Base-by-base conservation (phyloP, 2,797 vertebrate genomes). In the Hapalemur alaotrensis region DNA sequence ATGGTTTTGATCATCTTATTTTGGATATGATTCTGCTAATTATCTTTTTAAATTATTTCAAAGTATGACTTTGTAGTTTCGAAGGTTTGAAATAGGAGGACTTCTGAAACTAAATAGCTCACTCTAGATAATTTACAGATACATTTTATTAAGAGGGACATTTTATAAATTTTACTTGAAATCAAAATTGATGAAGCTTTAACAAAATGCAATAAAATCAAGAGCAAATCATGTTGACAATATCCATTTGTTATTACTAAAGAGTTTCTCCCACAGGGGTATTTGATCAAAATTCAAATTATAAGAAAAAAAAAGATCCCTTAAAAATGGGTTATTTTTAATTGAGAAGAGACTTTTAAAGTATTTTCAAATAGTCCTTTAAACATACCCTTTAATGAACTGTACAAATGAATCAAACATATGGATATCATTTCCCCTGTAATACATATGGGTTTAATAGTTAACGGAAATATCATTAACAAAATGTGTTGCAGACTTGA, bases 401-500 rank as follows among this genome's bases (percentile, higher is more conserved):
- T 95, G 35, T 57, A 11, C 25, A 92, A 96, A 84, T 35, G 84
- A 95, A 76, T 93, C 94, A 85, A 95, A 96, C 96, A 97, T 89
- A 94, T 84, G 97, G 92, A 88, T 79, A 92, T 78, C 52, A 94
- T 97, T 97, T 97, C 52, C 87, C 41, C 54, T 92, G 30, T 32
- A 67, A 91, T 81, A 76, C 35, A 59, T 57, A 86, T 78, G 95
- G 69, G 35, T 46, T 88, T 93, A 81, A 96, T 75, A 92, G 61
- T 83, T 95, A 92, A 78, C 94, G 93, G 87, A 96, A 96, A 84
- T 93, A 85, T 91, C 82, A 96, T 94, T 82, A 95, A 32, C 35
- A 70, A 96, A 98, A 96, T 97, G 86, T 94, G 91, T 72, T 96
- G 84, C 93, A 94, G 95, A 61, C 57, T 92, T 92, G 91, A 97